Evolutionary conservation across 2,888 invertebrate species (phyloP), one percentile per base, ranked within the genome.

Genomic region (Liodrosophila aerea): DNA sequence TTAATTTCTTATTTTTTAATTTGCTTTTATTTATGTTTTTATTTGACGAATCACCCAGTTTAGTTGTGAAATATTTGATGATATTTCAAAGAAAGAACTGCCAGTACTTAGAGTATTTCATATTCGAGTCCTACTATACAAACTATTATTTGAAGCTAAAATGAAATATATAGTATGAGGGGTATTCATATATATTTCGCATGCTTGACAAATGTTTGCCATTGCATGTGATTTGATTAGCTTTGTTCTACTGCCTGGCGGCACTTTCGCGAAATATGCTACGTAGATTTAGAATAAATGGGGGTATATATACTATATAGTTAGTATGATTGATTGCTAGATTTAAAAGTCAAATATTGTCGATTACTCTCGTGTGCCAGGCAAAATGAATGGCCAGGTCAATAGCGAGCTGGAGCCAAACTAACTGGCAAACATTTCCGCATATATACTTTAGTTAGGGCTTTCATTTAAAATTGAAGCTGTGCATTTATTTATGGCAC

Each of bases 321-420:
- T 41, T 47, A n/a, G 36, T 33, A 56, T 81, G 85, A 84, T 80
- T 84, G 80, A 80, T 80, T 63, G 65, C 58, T 43, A 46, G 67
- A 72, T 77, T 81, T 81, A 69, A 82, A 77, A 72, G 71, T 77
- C 69, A 84, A 84, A 80, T 75, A 75, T 77, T 72, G 66, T 60
- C 75, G 75, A 81, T 80, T 80, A 84, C 5, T 22, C 5, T 22
- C 62, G 22, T 57, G 43, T 60, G 37, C 34, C 30, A 33, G 39
- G 52, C 50, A 61, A 49, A 62, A 45, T 46, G 44, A 49, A 33
- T 49, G 34, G 16, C 18, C 34, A 39, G 70, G 46, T 66, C 75
- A 46, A 54, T 54, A 37, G 46, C 11, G 34, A n/a, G 13, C n/a
- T 15, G 39, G 9, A n/a, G 13, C 18, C 22, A 22, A 22, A 22